phyloP scores from a whole-genome alignment of 2,113 vertebrate genomes.

The Heterotilapia buettikoferi region DNA sequence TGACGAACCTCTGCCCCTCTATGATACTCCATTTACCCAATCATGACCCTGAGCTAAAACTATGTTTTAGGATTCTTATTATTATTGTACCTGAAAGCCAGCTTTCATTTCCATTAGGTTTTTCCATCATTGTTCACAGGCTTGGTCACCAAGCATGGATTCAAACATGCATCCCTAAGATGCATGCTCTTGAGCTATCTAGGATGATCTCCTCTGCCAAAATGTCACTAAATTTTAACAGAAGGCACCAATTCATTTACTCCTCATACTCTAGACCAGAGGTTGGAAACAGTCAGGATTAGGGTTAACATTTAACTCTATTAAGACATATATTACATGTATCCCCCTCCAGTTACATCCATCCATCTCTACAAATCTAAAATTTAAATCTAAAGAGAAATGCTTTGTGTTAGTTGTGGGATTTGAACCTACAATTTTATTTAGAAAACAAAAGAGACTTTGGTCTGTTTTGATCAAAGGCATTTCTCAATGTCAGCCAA shows the following conservation, averaged over 20 bases:
- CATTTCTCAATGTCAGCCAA: not conserved
- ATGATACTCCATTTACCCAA: not conserved
- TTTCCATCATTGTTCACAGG: not conserved
- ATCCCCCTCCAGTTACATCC: not conserved
- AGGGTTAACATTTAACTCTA: not conserved
- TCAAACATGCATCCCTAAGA: not conserved
- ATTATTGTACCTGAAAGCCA: not conserved
- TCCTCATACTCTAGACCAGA: not conserved
- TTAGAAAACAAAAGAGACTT: not conserved
- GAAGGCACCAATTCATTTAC: not conserved
- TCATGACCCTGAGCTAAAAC: not conserved
- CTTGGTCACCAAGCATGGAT: not conserved
- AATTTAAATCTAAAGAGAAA: not conserved
- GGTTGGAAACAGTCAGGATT: not conserved
- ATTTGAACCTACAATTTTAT: not conserved
- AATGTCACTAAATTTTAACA: not conserved
- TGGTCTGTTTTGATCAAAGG: rapidly evolving
- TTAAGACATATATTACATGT: not conserved
- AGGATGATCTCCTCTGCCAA: not conserved
- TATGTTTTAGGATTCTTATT: not conserved
- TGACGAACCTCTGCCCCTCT: not conserved
- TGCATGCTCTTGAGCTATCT: not conserved
- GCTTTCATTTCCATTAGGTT: not conserved
- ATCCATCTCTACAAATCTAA: not conserved
- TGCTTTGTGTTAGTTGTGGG: not conserved